These are phyloP conservation scores for Stictocephala bisonia DNA, from an alignment of 2,888 invertebrate genomes.

Conservation along the genomic window DNA sequence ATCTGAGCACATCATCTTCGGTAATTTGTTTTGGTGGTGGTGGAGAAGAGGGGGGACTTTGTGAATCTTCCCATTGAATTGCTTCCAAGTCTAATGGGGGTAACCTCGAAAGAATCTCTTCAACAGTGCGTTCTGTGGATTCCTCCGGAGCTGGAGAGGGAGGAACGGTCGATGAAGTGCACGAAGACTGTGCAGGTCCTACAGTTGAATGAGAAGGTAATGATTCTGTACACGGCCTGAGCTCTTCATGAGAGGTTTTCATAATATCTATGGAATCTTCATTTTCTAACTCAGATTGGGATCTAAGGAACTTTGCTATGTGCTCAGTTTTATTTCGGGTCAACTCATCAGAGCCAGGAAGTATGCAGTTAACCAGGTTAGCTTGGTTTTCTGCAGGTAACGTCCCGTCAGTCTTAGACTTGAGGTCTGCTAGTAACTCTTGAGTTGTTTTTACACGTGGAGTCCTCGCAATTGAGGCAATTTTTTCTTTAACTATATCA, in stretches of 20 bases:
- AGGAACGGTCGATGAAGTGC: conserved; percentile 66
- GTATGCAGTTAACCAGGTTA: conserved; percentile 57
- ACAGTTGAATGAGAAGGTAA: conserved; percentile 37
- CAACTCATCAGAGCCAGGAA: conserved; percentile 57
- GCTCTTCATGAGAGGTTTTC: conserved; percentile 20
- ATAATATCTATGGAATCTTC: conserved; percentile 43
- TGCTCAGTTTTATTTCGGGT: conserved; percentile 64
- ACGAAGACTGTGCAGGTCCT: conserved; percentile 30
- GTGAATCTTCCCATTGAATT: conserved; percentile 66
- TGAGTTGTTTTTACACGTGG: conserved; percentile 81
- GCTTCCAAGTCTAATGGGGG: conserved; percentile 74
- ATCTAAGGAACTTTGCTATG: conserved; percentile 63
- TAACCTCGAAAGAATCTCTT: conserved; percentile 73
- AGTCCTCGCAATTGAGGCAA: conserved; percentile 71
- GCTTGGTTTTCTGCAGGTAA: conserved; percentile 53
- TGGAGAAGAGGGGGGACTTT: conserved; percentile 53
- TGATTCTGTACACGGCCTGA: conserved; percentile 35
- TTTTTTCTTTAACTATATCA: conserved; percentile 69
- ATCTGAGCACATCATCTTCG: conserved; percentile 66
- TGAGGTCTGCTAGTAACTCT: conserved; percentile 73
- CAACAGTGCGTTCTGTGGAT: conserved; percentile 64
- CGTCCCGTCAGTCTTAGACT: conserved; percentile 53
- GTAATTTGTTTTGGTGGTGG: conserved; percentile 62
- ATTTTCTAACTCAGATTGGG: conserved; percentile 54
- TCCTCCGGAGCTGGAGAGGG: conserved; percentile 67